Conservation (phyloP, 2,113 vertebrate species). For the Anguilla rostrata region DNA sequence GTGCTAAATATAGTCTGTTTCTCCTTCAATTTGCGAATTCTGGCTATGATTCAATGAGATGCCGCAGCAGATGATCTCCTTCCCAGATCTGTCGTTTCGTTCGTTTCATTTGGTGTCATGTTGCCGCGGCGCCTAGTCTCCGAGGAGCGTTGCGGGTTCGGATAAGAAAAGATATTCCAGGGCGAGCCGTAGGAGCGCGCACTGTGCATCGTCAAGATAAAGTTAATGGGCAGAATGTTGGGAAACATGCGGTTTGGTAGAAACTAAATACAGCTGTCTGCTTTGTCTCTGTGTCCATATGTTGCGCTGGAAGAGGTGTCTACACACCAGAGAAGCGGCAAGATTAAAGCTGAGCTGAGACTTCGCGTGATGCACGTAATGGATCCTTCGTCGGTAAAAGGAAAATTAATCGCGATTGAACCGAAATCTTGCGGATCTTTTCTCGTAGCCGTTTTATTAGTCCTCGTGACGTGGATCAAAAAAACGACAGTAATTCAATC, state of each 20-base stretch:
- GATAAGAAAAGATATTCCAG: not conserved
- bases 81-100: not conserved
- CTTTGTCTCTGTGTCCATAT: not conserved
- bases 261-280: constrained; percentile 2
- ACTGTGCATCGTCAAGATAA: not conserved
- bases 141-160: not conserved
- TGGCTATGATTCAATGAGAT: not conserved
- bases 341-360: constrained; percentile 22
- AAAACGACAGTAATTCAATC: not conserved
- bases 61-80: not conserved
- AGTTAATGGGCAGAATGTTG: not conserved
- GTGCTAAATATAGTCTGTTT: not conserved
- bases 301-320: not conserved
- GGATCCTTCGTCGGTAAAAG: not conserved
- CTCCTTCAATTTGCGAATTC: not conserved
- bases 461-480: not conserved
- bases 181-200: not conserved
- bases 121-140: not conserved
- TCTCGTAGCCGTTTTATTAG: not conserved
- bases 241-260: not conserved
- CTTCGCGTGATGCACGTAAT: constrained; percentile 5
- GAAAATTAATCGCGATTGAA: not conserved
- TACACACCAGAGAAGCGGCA: not conserved
- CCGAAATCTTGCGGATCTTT: not conserved
- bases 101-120: not conserved